Evolutionary conservation across 2,888 invertebrate genomes (phyloP).

Genomic region (Leptopilina drosophilae): DNA sequence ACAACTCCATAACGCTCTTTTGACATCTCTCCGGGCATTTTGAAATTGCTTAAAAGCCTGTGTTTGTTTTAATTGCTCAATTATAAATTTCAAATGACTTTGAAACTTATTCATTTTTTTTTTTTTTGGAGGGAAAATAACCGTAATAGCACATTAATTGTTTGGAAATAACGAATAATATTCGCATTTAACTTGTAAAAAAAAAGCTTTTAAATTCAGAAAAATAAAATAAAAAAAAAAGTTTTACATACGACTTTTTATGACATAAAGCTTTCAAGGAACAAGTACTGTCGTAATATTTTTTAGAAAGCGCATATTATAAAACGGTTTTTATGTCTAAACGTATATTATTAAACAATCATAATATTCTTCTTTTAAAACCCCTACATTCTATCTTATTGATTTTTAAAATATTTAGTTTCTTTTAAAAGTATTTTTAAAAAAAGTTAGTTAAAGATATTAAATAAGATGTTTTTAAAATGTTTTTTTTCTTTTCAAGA

Average conservation of each 20-base stretch:
- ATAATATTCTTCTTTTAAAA: too few species aligned
- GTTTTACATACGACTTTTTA: constrained; percentile 6
- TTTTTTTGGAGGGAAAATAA: background rate
- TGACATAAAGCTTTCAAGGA: constrained; percentile 2
- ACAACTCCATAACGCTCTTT: background rate
- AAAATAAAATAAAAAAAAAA: background rate
- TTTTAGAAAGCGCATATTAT: background rate
- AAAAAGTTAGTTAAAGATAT: too few species aligned
- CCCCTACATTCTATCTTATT: too few species aligned
- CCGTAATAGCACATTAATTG: background rate
- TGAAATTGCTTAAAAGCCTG: constrained; percentile 14
- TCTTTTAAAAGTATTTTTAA: too few species aligned
- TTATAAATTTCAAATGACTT: constrained; percentile 3
- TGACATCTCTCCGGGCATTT: background rate
- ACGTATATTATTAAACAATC: too few species aligned
- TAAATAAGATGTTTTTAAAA: too few species aligned
- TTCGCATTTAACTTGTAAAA: background rate
- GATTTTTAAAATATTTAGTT: too few species aligned
- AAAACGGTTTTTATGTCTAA: too few species aligned
- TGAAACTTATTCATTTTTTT: background rate
- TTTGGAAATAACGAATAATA: background rate
- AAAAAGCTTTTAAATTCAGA: background rate
- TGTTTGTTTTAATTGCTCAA: constrained; percentile 12
- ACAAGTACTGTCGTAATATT: background rate
- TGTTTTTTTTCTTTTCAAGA: too few species aligned